phyloP scores from a whole-genome alignment of 2,113 vertebrate genomes.

The Actenoides lindsayi region DNA sequence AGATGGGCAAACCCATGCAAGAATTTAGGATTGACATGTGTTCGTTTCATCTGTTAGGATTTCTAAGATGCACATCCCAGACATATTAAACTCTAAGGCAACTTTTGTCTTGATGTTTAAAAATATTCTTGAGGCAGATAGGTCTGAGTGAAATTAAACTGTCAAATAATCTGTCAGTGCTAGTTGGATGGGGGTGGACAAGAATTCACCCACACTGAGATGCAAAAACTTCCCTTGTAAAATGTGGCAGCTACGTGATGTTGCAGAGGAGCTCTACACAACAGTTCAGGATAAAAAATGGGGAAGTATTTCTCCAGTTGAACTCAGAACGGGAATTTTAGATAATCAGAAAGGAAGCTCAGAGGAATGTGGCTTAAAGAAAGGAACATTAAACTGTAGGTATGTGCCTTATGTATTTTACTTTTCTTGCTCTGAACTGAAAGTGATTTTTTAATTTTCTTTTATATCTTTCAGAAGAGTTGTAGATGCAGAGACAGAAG shows the following conservation, averaged over 20 bases:
- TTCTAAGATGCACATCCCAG: not conserved
- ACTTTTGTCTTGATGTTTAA: conserved; percentile 45
- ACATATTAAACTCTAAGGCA: not conserved
- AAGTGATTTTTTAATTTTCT: not conserved
- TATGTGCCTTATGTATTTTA: not conserved
- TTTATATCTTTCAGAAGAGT: not conserved
- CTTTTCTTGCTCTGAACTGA: not conserved
- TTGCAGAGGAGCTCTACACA: not conserved
- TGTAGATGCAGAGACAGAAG: not conserved
- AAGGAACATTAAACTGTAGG: conserved; percentile 22
- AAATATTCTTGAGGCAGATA: conserved; percentile 55
- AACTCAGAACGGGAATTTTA: conserved; percentile 13
- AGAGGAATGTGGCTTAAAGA: not conserved
- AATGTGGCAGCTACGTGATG: conserved; percentile 4
- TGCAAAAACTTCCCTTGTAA: conserved; percentile 17
- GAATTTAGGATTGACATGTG: not conserved
- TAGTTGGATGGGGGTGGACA: conserved; percentile 39
- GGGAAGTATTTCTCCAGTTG: conserved; percentile 8
- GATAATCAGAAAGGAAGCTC: conserved; percentile 49
- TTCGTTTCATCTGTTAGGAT: not conserved
- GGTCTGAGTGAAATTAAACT: conserved; percentile 52
- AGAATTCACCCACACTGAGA: conserved; percentile 36
- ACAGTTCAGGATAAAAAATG: not conserved
- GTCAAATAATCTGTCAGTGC: conserved; percentile 47
- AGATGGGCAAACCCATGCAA: not conserved